Evolutionary conservation across 2,797 vertebrate species (phyloP).

Genomic region (Potorous gilbertii): DNA sequence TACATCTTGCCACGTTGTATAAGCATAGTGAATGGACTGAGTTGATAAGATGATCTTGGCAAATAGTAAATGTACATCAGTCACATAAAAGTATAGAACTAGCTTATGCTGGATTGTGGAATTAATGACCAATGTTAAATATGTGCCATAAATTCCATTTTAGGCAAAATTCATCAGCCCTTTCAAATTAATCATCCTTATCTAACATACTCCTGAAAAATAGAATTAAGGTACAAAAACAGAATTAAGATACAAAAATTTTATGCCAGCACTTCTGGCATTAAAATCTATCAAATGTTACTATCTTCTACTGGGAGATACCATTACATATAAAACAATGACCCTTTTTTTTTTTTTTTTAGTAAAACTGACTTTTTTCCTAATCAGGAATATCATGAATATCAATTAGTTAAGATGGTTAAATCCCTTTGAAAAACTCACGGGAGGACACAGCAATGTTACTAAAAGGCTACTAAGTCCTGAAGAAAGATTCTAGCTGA

Average conservation of each 20-base stretch:
- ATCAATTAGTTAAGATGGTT: not conserved
- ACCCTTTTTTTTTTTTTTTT: not conserved
- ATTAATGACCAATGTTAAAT: conserved; percentile 10
- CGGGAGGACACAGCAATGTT: not conserved
- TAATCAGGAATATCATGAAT: not conserved
- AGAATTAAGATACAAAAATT: not conserved
- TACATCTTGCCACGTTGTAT: not conserved
- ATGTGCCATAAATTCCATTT: conserved; percentile 7
- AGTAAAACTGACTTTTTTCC: too few species aligned
- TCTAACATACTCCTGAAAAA: conserved; percentile 37
- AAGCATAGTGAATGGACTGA: not conserved
- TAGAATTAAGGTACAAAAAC: not conserved
- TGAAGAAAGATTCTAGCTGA: conserved; percentile 48
- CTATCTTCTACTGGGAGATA: not conserved
- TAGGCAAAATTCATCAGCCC: not conserved
- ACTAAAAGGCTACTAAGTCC: conserved; percentile 39
- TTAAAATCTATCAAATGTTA: conserved; percentile 15
- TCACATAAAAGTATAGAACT: not conserved
- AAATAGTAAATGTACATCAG: not conserved
- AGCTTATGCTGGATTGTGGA: not conserved
- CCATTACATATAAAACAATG: not conserved
- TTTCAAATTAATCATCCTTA: conserved; percentile 45
- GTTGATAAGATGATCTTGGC: conserved; percentile 1
- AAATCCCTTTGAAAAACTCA: conserved; percentile 37
- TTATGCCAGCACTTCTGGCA: conserved; percentile 16